Evolutionary conservation across 2,888 invertebrate species (phyloP).

Genomic region (Philereme transversata): DNA sequence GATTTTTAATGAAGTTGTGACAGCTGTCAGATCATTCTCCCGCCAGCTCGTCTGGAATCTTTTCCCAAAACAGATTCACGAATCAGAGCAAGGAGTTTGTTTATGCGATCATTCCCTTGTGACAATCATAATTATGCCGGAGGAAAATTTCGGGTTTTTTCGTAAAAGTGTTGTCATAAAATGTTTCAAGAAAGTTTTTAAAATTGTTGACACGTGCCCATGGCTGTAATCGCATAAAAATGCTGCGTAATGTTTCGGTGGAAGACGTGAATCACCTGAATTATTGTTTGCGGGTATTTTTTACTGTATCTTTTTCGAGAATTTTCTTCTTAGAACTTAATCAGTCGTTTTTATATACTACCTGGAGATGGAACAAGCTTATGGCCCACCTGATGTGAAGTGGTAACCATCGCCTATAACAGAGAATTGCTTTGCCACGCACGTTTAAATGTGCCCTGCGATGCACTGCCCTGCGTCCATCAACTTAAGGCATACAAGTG

Average conservation of each 20-base stretch:
- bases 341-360: too few species aligned
- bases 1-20: slow-evolving; percentile 44
- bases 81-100: slow-evolving; percentile 44
- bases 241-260: slow-evolving; percentile 29
- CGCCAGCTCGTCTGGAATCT: slow-evolving; percentile 37
- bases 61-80: slow-evolving; percentile 43
- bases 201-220: slow-evolving; percentile 40
- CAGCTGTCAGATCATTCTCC: slow-evolving; percentile 47
- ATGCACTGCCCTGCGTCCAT: too few species aligned
- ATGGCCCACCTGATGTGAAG: too few species aligned
- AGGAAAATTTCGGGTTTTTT: slow-evolving; percentile 33
- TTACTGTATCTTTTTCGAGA: slow-evolving; percentile 15
- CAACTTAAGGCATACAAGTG: too few species aligned
- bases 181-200: slow-evolving; percentile 47
- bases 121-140: slow-evolving; percentile 39
- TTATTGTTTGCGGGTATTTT: slow-evolving; percentile 18
- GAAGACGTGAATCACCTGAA: slow-evolving; percentile 28
- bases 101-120: slow-evolving; percentile 42
- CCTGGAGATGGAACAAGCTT: too few species aligned
- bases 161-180: slow-evolving; percentile 35
- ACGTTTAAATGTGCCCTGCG: too few species aligned
- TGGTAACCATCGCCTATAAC: too few species aligned
- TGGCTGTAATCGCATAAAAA: slow-evolving; percentile 34
- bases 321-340: background rate
- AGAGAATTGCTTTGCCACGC: too few species aligned